Percentiles rank a stretch among this genome's conserved stretches.
These are phyloP conservation scores for Dromiciops gliroides DNA, from an alignment of 2,113 vertebrate genomes.

Conservation along the genomic window DNA sequence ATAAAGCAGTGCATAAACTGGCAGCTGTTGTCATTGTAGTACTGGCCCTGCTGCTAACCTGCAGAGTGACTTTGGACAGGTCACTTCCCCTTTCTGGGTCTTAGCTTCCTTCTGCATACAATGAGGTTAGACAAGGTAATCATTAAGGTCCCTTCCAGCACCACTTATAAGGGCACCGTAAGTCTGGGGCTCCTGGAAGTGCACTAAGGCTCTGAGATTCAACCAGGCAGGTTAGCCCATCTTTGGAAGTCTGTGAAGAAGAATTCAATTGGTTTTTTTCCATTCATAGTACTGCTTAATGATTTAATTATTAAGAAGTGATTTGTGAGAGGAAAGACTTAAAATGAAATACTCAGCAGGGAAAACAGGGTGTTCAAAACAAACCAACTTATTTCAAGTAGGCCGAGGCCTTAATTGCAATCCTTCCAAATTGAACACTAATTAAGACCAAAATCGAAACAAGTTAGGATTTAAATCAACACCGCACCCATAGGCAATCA, in stretches of 20 bases:
- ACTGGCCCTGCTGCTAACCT: neutral
- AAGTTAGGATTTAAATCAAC: conserved; percentile 41
- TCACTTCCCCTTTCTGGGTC: neutral
- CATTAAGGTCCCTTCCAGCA: neutral
- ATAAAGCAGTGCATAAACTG: neutral
- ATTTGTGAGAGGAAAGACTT: conserved; percentile 48
- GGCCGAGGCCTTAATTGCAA: conserved; percentile 15
- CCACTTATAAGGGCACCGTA: neutral
- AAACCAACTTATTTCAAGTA: conserved; percentile 51
- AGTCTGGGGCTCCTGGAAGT: neutral
- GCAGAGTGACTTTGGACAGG: neutral
- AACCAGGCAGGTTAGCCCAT: conserved; percentile 33
- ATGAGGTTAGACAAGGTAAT: neutral
- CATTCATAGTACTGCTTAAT: conserved; percentile 19
- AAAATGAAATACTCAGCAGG: conserved; percentile 21
- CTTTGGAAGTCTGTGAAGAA: conserved; percentile 26
- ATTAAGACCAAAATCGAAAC: conserved; percentile 20
- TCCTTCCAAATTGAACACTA: conserved; percentile 45
- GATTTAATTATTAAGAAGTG: conserved; percentile 62
- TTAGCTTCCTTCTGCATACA: neutral
- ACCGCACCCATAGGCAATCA: conserved; percentile 31
- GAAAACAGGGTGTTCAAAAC: conserved; percentile 44
- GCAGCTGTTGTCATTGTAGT: neutral
- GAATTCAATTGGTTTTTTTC: conserved; percentile 6
- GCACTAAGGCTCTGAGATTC: neutral